These are phyloP conservation scores for Chaetura pelagica DNA, from an alignment of 2,113 vertebrate genomes.

Conservation along the genomic window DNA sequence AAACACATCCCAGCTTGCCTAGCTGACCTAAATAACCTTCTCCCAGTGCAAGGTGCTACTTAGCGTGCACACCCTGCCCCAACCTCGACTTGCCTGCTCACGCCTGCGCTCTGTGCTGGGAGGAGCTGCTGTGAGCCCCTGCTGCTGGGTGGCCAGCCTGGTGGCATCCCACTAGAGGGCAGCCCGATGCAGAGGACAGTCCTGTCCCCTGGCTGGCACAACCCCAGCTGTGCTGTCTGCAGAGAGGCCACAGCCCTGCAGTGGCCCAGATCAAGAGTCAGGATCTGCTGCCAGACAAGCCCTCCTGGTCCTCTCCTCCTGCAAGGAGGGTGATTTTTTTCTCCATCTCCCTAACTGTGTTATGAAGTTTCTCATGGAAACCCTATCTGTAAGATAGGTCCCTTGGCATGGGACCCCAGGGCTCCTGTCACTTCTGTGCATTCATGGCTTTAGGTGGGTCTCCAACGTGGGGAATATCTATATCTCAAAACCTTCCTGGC, in stretches of 20 bases:
- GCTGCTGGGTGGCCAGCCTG: not conserved
- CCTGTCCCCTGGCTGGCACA: not conserved
- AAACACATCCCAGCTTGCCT: not conserved
- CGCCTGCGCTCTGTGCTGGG: not conserved
- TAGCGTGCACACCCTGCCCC: not conserved
- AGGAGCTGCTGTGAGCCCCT: not conserved
- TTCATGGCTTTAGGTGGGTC: not conserved
- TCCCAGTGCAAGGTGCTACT: not conserved
- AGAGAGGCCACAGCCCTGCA: not conserved
- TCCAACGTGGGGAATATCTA: not conserved
- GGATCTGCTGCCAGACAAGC: not conserved
- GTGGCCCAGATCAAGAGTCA: not conserved
- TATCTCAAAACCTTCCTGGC: not conserved
- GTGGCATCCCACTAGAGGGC: conserved; percentile 53
- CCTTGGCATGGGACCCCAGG: not conserved
- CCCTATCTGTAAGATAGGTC: not conserved
- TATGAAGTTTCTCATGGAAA: not conserved
- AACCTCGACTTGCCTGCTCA: not conserved
- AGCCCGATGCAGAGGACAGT: not conserved
- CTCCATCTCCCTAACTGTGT: rapidly evolving
- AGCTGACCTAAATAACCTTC: conserved; percentile 39
- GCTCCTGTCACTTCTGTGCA: not conserved
- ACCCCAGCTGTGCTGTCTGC: not conserved
- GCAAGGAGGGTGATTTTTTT: not conserved
- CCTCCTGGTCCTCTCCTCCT: not conserved